A percentile compares a stretch with the other conserved stretches of the same genome.
Conservation (phyloP, 2,113 vertebrate species). For the Chionodraco myersi region DNA sequence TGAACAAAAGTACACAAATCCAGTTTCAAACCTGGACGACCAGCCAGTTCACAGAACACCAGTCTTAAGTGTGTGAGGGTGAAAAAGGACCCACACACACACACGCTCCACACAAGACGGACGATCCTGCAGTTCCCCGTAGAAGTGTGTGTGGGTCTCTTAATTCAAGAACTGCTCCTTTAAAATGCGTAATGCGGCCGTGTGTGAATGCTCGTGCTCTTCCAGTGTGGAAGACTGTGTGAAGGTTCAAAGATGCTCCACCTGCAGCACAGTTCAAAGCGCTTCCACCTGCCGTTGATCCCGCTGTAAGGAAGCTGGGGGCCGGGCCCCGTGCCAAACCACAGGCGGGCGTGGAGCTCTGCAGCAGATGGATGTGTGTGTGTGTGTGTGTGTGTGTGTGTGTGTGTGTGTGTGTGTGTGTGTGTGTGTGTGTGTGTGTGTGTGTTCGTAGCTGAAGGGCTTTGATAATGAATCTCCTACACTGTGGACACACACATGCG, state of each 20-base stretch:
- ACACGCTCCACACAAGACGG: too few species aligned
- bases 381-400: slow-evolving; percentile 28
- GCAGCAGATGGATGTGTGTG: slow-evolving; percentile 46
- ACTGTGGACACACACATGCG: neutral
- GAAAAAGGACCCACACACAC: neutral
- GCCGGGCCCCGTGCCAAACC: slow-evolving; percentile 65
- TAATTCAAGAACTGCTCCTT: slow-evolving; percentile 31
- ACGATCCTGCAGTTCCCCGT: too few species aligned
- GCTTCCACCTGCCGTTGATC: slow-evolving; percentile 65
- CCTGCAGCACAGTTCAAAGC: slow-evolving; percentile 75
- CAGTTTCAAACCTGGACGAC: neutral
- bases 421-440: too few species aligned
- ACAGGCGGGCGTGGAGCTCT: slow-evolving; percentile 60
- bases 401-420: too few species aligned
- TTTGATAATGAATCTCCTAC: slow-evolving; percentile 48
- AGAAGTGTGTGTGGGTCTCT: neutral
- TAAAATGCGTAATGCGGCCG: neutral
- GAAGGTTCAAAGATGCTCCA: slow-evolving; percentile 70
- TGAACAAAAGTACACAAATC: too few species aligned
- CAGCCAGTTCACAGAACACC: neutral
- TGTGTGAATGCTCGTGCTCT: slow-evolving; percentile 22
- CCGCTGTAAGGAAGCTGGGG: slow-evolving; percentile 59
- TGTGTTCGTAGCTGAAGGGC: too few species aligned
- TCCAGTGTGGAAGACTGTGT: slow-evolving; percentile 42
- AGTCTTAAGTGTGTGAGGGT: neutral